Evolutionary conservation across 1,140 invertebrate species (phyloP).

Genomic region (Pogonomyrmex barbatus): DNA sequence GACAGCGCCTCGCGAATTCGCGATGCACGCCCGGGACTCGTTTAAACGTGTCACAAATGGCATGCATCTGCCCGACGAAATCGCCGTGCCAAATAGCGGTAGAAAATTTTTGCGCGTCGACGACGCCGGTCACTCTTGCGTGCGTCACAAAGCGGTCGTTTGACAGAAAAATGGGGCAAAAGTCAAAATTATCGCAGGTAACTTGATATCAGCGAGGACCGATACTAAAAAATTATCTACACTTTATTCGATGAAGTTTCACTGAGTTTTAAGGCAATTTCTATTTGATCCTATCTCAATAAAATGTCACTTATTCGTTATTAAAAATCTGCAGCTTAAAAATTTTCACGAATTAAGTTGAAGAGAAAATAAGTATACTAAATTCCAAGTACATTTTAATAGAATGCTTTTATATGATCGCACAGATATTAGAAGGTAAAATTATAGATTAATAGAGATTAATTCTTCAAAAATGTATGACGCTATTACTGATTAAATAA

Average conservation of each 20-base stretch:
- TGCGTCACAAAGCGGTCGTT: conserved; percentile 43
- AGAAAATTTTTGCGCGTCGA: conserved; percentile 56
- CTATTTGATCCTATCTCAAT: not conserved
- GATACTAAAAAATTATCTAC: not conserved
- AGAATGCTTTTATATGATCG: not conserved
- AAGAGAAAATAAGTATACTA: not conserved
- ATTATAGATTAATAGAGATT: not conserved
- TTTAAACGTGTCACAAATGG: conserved; percentile 70
- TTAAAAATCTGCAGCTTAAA: not conserved
- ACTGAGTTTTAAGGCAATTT: conserved; percentile 29
- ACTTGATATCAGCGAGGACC: conserved; percentile 21
- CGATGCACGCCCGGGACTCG: conserved; percentile 58
- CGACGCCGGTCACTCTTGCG: conserved; percentile 1
- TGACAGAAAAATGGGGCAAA: conserved; percentile 35
- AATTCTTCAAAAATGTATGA: not conserved
- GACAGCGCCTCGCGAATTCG: conserved; percentile 58
- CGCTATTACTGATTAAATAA: not conserved
- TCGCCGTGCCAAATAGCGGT: conserved; percentile 33
- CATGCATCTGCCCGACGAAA: conserved; percentile 58
- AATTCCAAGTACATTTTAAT: not conserved
- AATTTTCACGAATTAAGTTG: not conserved
- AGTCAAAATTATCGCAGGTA: conserved; percentile 22
- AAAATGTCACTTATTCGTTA: not conserved
- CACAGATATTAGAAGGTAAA: not conserved
- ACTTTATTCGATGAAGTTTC: conserved; percentile 43